Evolutionary conservation across 2,113 vertebrate genomes (phyloP).

Genomic region (Symphodus melops): DNA sequence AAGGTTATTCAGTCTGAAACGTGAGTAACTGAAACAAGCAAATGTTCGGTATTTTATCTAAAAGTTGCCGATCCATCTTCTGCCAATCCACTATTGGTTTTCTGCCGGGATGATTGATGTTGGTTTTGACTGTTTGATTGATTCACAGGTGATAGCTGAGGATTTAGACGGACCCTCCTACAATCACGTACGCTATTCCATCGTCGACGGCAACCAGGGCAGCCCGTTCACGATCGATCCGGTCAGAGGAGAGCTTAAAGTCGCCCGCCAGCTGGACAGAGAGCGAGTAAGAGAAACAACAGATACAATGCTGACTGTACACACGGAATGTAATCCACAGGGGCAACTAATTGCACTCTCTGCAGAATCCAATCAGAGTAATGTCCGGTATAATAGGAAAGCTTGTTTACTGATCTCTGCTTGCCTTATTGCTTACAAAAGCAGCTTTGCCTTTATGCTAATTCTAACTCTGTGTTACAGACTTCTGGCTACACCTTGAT

Average conservation of each 20-base stretch:
- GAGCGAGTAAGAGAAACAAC: constrained; percentile 85
- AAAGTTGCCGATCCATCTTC: background rate
- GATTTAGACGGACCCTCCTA: constrained; percentile 92
- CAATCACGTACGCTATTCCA: constrained; percentile 89
- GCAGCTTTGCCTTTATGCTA: constrained; percentile 36
- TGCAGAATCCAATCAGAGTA: constrained; percentile 65
- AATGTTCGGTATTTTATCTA: background rate
- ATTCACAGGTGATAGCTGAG: constrained; percentile 90
- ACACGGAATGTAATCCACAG: constrained; percentile 47
- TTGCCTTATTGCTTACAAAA: constrained; percentile 51
- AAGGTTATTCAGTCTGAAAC: too few species aligned
- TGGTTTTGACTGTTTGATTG: constrained; percentile 22
- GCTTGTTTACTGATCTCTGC: constrained; percentile 52
- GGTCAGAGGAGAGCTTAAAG: constrained; percentile 90
- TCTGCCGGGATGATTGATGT: background rate
- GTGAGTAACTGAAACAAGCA: too few species aligned
- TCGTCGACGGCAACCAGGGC: constrained; percentile 93
- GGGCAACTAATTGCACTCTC: constrained; percentile 59
- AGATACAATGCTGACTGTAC: constrained; percentile 57
- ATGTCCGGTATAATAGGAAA: constrained; percentile 51
- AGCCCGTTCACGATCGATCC: constrained; percentile 93
- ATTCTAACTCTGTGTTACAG: constrained; percentile 69
- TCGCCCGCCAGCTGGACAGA: constrained; percentile 92
- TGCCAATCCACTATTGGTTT: too few species aligned
- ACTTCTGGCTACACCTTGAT: constrained; percentile 95